Evolutionary conservation across 2,888 invertebrate genomes (phyloP), one percentile per base, ranked within the genome.

Genomic region (Rhamphomyia laevipes): DNA sequence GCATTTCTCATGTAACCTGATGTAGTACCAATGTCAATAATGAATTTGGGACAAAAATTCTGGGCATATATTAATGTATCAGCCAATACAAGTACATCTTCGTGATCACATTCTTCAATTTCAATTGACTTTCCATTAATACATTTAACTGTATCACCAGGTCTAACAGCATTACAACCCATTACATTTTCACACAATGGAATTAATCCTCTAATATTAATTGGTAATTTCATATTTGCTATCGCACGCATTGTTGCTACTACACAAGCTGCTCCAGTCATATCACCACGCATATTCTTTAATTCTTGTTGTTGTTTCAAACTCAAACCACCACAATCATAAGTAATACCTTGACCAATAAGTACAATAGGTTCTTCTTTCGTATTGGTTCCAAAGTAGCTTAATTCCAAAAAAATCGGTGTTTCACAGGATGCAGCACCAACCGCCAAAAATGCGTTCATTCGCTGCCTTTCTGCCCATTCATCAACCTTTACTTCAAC

Each of bases 251-350:
- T 77, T 12, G 83, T 74, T 1, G 82, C 83, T 11, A 84, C 73
- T 9, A 85, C 83, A 60, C 81, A 80, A 1, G 88, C 88, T 1
- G 87, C 89, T 0, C 88, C 89, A 2, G 85, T 85, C 86, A 89
- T 87, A 61, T 88, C 88, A 5, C 81, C 86, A 55, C 82, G 74
- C 86, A 86, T 87, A 55, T 76, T 73, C 52, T 74, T 75, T 70
- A 87, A 77, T 35, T 77, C 76, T 7, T 49, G 16, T n/a, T 45
- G 45, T 0, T 52, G 11, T 45, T 86, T 87, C 49, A 86, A 62
- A 52, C 82, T 82, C 48, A 88, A 70, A 47, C 87, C 86, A 40
- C 89, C 89, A 59, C 82, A 81, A 62, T 82, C 80, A 62, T 77
- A 81, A 0, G 80, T 80, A 4, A 79, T 74, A 4, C 80, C 80